Percentiles rank a stretch among this genome's conserved stretches.
These are phyloP conservation scores for Eudasyphora cyanicolor DNA, from an alignment of 2,888 invertebrate genomes.

Conservation along the genomic window DNA sequence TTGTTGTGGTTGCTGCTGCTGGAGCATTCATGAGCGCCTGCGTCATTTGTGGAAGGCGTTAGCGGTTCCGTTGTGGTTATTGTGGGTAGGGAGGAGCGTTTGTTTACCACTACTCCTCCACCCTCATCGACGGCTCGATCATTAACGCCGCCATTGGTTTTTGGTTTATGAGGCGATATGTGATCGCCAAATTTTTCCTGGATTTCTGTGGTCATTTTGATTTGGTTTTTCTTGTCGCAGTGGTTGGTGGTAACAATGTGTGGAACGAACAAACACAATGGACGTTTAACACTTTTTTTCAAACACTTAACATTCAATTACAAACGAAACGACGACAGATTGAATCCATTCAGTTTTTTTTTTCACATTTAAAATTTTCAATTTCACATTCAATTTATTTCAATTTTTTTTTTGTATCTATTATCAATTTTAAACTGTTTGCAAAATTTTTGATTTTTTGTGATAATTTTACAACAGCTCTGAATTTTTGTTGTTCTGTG, in stretches of 20 bases:
- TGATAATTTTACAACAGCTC: not conserved
- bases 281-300: not conserved
- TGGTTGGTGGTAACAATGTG: not conserved
- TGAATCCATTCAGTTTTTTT: not conserved
- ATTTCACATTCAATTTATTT: not conserved
- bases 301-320: constrained; percentile 8
- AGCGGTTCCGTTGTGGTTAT: constrained; percentile 23
- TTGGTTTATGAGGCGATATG: constrained; percentile 30
- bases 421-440: too few relatives aligned
- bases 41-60: constrained; percentile 41
- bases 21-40: constrained; percentile 34
- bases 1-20: constrained; percentile 48
- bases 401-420: not conserved
- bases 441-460: not conserved
- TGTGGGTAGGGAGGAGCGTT: constrained; percentile 9
- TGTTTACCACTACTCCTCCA: constrained; percentile 32
- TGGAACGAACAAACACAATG: not conserved
- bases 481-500: not conserved
- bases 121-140: constrained; percentile 43
- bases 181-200: constrained; percentile 47
- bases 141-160: constrained; percentile 25
- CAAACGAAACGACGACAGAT: not conserved
- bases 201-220: constrained; percentile 49
- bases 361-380: not conserved
- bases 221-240: not conserved